Evolutionary conservation across 2,888 invertebrate genomes (phyloP).

Genomic region (Coleophora flavipennella): DNA sequence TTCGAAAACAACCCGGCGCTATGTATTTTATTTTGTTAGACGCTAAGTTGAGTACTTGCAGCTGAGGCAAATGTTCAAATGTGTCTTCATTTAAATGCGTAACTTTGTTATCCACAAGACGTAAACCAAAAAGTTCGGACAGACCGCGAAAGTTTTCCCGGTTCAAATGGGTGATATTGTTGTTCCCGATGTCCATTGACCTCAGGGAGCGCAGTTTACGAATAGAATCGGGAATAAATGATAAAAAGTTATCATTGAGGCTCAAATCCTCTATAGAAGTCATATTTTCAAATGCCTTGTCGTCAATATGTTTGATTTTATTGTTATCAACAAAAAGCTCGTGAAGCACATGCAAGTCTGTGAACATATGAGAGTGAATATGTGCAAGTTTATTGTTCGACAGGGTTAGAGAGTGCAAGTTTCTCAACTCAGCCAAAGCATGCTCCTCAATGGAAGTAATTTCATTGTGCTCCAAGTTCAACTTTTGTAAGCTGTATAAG

Average conservation of each 20-base stretch:
- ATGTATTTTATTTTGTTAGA: conserved; percentile 83
- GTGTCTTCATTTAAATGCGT: conserved; percentile 81
- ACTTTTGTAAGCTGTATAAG: conserved; percentile 81
- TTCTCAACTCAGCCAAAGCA: conserved; percentile 81
- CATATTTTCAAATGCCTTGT: conserved; percentile 82
- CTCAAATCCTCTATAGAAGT: conserved; percentile 83
- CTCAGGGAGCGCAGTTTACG: conserved; percentile 78
- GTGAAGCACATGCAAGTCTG: conserved; percentile 80
- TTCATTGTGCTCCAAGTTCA: conserved; percentile 81
- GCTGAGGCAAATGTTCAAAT: conserved; percentile 80
- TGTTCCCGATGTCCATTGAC: conserved; percentile 86
- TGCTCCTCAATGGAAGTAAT: conserved; percentile 79
- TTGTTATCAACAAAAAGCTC: conserved; percentile 83
- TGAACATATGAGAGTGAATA: conserved; percentile 78
- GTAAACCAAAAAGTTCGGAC: conserved; percentile 80
- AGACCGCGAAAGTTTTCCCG: conserved; percentile 82
- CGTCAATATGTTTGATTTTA: conserved; percentile 77
- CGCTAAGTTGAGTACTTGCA: conserved; percentile 85
- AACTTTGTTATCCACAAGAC: conserved; percentile 86
- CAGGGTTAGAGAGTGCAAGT: conserved; percentile 82
- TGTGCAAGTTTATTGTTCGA: conserved; percentile 79
- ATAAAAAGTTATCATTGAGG: conserved; percentile 79
- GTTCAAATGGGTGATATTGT: conserved; percentile 80
- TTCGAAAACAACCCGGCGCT: conserved; percentile 81
- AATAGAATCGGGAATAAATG: conserved; percentile 77